Evolutionary conservation across 2,888 invertebrate species (phyloP).

Genomic region (Phania funesta): DNA sequence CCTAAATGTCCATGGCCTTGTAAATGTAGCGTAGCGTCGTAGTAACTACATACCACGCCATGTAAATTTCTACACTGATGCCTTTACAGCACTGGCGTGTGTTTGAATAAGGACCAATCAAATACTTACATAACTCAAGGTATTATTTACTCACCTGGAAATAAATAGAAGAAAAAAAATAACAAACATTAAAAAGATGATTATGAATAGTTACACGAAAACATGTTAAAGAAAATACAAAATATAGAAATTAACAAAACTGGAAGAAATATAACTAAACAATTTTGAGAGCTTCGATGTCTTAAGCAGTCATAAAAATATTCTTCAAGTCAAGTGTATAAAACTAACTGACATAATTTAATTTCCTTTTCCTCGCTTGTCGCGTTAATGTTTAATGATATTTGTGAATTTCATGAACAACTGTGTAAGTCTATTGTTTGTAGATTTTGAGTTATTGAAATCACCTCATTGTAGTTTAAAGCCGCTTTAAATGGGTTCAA

Average conservation of each 20-base stretch:
- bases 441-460: too few relatives aligned
- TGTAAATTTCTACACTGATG: not conserved
- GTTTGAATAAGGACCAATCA: not conserved
- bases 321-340: too few relatives aligned
- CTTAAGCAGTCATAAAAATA: too few relatives aligned
- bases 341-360: too few relatives aligned
- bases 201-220: not conserved
- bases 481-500: too few relatives aligned
- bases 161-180: conserved; percentile 13
- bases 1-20: too few relatives aligned
- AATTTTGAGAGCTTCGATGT: too few relatives aligned
- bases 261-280: not conserved
- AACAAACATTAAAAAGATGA: conserved; percentile 3
- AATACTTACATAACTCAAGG: conserved; percentile 5
- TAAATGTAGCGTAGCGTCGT: not conserved
- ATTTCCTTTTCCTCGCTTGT: too few relatives aligned
- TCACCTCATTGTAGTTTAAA: too few relatives aligned
- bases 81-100: not conserved
- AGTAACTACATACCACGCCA: not conserved
- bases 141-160: conserved; percentile 57
- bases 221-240: not conserved
- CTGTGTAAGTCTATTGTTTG: too few relatives aligned
- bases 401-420: too few relatives aligned
- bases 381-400: too few relatives aligned
- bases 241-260: not conserved